These are phyloP conservation scores for Orchesella flavescens DNA, from an alignment of 2,888 invertebrate genomes.

Conservation along the genomic window DNA sequence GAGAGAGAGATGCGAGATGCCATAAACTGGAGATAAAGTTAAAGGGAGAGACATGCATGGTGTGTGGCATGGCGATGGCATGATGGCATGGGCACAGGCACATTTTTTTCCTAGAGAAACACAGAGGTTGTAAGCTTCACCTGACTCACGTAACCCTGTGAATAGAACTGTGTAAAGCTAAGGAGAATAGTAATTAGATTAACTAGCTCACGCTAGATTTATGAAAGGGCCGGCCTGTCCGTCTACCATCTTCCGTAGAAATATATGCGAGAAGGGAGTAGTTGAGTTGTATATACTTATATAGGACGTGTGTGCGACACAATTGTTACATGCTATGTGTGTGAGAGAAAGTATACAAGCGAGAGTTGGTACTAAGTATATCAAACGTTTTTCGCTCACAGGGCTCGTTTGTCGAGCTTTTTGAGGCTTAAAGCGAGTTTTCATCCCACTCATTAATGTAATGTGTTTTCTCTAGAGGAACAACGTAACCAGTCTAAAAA, in stretches of 20 bases:
- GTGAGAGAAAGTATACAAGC: neutral
- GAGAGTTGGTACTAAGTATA: too few species aligned
- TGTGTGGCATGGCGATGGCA: too few species aligned
- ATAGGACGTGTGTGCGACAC: neutral
- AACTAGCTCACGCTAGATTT: slow-evolving; percentile 50
- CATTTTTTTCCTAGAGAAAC: neutral
- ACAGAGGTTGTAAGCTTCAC: slow-evolving; percentile 35
- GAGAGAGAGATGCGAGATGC: neutral
- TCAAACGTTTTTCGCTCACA: neutral
- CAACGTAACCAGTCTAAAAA: slow-evolving; percentile 8
- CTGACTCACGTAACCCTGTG: slow-evolving; percentile 36
- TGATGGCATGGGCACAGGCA: too few species aligned
- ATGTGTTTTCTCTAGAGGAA: slow-evolving; percentile 49
- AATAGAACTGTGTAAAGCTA: slow-evolving; percentile 40
- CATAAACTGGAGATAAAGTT: neutral
- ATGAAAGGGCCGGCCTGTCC: slow-evolving; percentile 35
- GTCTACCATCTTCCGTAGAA: slow-evolving; percentile 9
- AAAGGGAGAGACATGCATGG: neutral
- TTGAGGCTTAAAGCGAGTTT: slow-evolving; percentile 37
- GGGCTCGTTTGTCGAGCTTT: neutral
- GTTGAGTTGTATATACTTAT: neutral
- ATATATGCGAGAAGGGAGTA: neutral
- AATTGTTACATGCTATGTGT: neutral
- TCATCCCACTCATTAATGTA: slow-evolving; percentile 57
- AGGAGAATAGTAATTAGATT: slow-evolving; percentile 57